Evolutionary conservation across 37 sponge, comb jelly and placozoan genomes (phyloP).

Genomic region (Aplysina aerophoba): DNA sequence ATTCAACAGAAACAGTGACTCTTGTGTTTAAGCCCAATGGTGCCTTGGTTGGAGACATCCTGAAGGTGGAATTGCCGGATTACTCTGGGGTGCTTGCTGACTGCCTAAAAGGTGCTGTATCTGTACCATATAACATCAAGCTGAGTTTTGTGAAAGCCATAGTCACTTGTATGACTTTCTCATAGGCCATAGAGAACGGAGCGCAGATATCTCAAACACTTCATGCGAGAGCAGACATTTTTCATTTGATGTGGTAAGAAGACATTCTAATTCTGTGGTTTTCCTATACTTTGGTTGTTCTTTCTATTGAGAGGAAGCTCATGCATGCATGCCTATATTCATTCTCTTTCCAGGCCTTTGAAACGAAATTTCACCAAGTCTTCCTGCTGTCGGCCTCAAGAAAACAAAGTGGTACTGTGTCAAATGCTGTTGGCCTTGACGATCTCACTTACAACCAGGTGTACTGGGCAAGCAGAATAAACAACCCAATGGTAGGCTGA

Average conservation of each 20-base stretch:
- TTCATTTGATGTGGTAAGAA: neutral
- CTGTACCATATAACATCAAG: neutral
- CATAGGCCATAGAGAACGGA: slow-evolving; percentile 53
- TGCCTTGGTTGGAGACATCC: slow-evolving; percentile 22
- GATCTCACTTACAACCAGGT: slow-evolving; percentile 71
- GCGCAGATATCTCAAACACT: slow-evolving; percentile 38
- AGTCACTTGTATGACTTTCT: too few species aligned
- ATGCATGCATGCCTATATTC: neutral
- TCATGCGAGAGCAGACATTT: neutral
- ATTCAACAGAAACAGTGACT: slow-evolving; percentile 33
- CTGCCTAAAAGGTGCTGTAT: slow-evolving; percentile 61
- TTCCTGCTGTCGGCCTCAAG: neutral
- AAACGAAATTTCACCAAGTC: neutral
- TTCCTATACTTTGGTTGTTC: too few species aligned
- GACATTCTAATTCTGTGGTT: neutral
- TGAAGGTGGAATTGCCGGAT: slow-evolving; percentile 66
- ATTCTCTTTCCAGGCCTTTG: slow-evolving; percentile 3
- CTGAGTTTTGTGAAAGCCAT: too few species aligned
- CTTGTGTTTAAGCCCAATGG: slow-evolving; percentile 52
- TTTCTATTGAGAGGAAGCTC: too few species aligned
- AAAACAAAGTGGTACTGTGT: slow-evolving; percentile 17
- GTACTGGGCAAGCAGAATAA: slow-evolving; percentile 69
- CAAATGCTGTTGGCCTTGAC: slow-evolving; percentile 32
- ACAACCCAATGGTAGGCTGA: slow-evolving; percentile 73
- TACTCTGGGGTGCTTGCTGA: slow-evolving; percentile 82